Percentiles rank a stretch among this genome's conserved stretches.
Conservation (phyloP, 1,140 invertebrate species). For the Melipona quadrifasciata region DNA sequence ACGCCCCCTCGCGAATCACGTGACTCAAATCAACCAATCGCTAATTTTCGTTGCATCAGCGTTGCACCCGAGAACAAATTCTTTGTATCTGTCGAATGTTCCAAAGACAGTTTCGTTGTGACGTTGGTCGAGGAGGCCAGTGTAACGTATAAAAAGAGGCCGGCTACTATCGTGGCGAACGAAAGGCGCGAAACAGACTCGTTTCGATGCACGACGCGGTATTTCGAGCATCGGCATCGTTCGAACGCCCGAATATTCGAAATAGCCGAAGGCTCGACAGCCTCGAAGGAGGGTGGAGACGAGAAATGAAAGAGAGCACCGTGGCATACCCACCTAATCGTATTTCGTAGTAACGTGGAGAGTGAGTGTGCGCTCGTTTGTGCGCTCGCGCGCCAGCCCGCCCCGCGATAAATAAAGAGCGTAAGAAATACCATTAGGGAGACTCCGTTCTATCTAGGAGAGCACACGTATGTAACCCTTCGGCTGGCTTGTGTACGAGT, state of each 20-base stretch:
- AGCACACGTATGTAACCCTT: not conserved
- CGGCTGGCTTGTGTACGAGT: not conserved
- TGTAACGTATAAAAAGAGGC: not conserved
- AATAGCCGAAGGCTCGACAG: slow-evolving; percentile 52
- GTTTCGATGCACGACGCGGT: slow-evolving; percentile 45
- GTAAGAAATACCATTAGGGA: slow-evolving; percentile 70
- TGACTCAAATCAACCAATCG: too few species aligned
- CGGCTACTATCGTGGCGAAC: slow-evolving; percentile 5
- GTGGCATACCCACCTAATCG: slow-evolving; percentile 70
- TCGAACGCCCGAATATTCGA: slow-evolving; percentile 70
- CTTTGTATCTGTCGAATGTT: too few species aligned
- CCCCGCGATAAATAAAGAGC: slow-evolving; percentile 74
- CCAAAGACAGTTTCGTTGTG: not conserved
- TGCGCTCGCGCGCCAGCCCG: slow-evolving; percentile 2
- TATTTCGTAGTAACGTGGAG: slow-evolving; percentile 74
- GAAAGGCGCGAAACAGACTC: slow-evolving; percentile 30
- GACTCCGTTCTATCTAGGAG: not conserved
- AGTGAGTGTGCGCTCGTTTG: not conserved
- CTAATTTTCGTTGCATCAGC: too few species aligned
- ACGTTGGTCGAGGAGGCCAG: too few species aligned
- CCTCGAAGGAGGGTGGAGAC: not conserved
- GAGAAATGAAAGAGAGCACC: slow-evolving; percentile 33
- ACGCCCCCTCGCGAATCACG: too few species aligned
- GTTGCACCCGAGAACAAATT: too few species aligned
- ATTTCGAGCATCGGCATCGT: slow-evolving; percentile 58